phyloP scores from a whole-genome alignment of 2,797 vertebrate genomes.

The Anisognathus igniventris region DNA sequence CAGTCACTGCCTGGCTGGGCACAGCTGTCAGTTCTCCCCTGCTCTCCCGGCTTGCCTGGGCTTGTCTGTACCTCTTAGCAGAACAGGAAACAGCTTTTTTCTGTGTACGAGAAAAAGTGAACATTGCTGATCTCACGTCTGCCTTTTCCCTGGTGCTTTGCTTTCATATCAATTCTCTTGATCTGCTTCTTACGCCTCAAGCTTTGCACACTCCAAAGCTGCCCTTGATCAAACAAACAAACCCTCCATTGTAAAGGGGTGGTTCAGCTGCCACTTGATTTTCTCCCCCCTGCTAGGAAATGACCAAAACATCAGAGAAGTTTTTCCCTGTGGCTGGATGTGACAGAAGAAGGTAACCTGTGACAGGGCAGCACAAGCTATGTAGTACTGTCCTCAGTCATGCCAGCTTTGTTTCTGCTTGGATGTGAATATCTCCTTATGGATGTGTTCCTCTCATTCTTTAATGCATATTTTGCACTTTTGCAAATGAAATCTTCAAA shows the following conservation, averaged over 20 bases:
- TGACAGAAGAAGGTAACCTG: neutral
- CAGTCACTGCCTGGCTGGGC: neutral
- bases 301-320: neutral
- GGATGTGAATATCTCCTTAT: no score
- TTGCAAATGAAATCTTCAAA: no score
- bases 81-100: neutral
- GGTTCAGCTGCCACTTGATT: neutral
- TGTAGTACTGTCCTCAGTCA: no score
- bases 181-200: neutral
- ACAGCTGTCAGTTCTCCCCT: neutral
- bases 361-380: neutral
- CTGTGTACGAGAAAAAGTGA: neutral
- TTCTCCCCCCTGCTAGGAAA: neutral
- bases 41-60: neutral
- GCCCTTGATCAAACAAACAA: neutral
- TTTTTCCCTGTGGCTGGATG: neutral
- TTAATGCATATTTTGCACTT: no score
- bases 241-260: neutral
- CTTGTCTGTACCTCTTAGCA: neutral
- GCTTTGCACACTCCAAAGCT: neutral
- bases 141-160: neutral
- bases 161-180: neutral
- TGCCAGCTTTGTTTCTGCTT: no score
- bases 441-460: no score
- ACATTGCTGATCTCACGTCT: neutral